These are phyloP conservation scores for Odocoileus virginianus DNA, from an alignment of 2,113 vertebrate species.

Conservation along the genomic window DNA sequence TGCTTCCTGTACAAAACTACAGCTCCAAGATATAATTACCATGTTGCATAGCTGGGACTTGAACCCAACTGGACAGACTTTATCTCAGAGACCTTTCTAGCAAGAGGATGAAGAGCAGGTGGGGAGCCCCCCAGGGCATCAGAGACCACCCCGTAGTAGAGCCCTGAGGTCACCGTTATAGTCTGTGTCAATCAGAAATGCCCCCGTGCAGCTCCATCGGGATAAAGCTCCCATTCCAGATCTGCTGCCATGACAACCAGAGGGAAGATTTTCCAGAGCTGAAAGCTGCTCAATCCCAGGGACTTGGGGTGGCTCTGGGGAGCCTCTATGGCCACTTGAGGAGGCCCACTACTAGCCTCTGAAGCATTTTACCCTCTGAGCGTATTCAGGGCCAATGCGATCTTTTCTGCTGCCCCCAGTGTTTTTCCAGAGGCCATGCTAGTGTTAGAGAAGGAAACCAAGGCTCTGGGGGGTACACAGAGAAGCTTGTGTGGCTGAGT, in stretches of 20 bases:
- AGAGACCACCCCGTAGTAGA: background rate
- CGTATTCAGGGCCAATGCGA: background rate
- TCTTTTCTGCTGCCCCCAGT: background rate
- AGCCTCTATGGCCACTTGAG: background rate
- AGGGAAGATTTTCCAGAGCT: background rate
- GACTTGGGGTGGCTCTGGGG: background rate
- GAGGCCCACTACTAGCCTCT: background rate
- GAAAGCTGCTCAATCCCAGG: background rate
- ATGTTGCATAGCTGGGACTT: background rate
- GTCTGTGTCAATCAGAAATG: background rate
- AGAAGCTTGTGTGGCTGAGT: accelerated
- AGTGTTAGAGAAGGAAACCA: background rate
- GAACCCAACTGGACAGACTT: background rate
- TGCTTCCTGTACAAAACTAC: background rate
- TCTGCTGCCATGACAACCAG: background rate
- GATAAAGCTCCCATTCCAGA: background rate
- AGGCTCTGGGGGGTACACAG: background rate
- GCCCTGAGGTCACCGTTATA: background rate
- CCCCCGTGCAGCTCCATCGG: background rate
- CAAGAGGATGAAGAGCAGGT: background rate
- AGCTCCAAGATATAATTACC: background rate
- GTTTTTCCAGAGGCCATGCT: background rate
- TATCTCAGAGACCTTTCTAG: background rate
- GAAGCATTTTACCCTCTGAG: background rate
- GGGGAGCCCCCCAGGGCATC: background rate